Percentiles rank a stretch among this genome's conserved stretches.
phyloP scores from a whole-genome alignment of 2,113 vertebrate species.

The Pollimyrus isidori region DNA sequence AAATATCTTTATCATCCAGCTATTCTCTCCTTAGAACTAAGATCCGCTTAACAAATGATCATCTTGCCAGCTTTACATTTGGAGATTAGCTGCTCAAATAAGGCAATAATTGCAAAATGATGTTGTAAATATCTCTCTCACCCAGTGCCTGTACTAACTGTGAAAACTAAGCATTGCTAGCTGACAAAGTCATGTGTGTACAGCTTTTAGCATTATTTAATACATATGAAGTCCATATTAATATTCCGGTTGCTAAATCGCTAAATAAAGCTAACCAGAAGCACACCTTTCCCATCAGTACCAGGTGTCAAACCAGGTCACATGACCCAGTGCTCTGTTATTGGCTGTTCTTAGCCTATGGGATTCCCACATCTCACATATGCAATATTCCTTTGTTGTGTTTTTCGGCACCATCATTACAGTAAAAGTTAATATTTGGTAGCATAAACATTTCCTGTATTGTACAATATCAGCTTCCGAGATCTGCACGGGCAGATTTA shows the following conservation, averaged over 20 bases:
- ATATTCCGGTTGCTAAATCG: background rate
- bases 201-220: background rate
- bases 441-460: background rate
- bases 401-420: background rate
- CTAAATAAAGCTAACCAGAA: background rate
- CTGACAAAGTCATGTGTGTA: background rate
- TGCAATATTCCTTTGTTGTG: background rate
- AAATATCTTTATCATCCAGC: background rate
- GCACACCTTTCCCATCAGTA: background rate
- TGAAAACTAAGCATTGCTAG: background rate
- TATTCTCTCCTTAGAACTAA: background rate
- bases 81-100: slow-evolving; percentile 4
- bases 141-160: background rate
- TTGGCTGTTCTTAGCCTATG: background rate
- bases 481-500: background rate
- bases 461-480: background rate
- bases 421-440: background rate
- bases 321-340: background rate
- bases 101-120: background rate
- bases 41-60: background rate
- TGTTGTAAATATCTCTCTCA: background rate
- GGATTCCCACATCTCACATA: background rate
- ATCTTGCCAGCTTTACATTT: background rate
- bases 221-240: background rate
- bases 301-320: background rate